Base-by-base conservation (phyloP, 2,888 invertebrate species). In the Petrophora chlorosata region DNA sequence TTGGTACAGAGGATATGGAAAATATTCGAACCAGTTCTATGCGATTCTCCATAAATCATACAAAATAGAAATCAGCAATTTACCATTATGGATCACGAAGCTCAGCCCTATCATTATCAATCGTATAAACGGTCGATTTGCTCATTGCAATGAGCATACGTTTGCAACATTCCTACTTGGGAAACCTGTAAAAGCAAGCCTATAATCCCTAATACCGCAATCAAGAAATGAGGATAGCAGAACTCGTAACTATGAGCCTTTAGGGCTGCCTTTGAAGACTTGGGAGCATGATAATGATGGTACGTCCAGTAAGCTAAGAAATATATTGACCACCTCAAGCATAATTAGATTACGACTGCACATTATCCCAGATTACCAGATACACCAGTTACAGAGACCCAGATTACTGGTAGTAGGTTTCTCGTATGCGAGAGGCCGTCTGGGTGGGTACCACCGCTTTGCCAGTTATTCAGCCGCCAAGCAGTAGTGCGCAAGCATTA, bases 171-270 rank as follows among this genome's bases (percentile, higher is more conserved):
- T 50, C 45, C 49, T 56, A 34, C 51, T 43, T 34, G 30, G 47
- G 45, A 52, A 51, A 49, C 52, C 35, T 56, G 52, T 54, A 58
- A 58, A 45, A 53, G 58, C 53, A 40, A 35, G 17, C 49, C 23
- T 47, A 52, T 59, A 56, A 57, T 59, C 59, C 55, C 53, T 59
- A 64, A 67, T 63, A 63, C 56, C 54, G 66, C 67, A 64, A 73
- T 74, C 74, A 66, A 65, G 67, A 65, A 67, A 63, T 72, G 67
- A 62, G 67, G 23, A 43, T 43, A 23, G 39, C 43, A 26, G 23
- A 34, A 39, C 43, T 39, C 17, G 25, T 15, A 42, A 26, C 35
- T 46, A 39, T 40, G 29, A 9, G 13, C 14, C 15, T 3, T 22
- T 35, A 47, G 41, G 43, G 43, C 12, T 43, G 35, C 10, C 23